Base-by-base conservation (phyloP, 2,888 invertebrate species). In the Aricia artaxerxes region DNA sequence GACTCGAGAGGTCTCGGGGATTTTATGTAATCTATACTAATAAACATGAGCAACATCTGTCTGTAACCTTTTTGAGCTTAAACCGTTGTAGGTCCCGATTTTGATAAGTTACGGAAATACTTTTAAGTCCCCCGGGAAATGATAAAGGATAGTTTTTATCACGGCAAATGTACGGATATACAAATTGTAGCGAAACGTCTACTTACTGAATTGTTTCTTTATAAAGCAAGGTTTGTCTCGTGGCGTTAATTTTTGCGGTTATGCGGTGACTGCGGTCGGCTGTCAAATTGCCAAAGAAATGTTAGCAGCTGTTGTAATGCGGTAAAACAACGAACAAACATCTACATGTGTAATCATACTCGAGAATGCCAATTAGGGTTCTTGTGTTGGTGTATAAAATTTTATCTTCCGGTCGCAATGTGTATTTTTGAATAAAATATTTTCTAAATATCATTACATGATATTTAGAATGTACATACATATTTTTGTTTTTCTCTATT, bases 211-310 rank as follows among this genome's bases (percentile, higher is more conserved):
- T 35, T 69, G 69, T 69, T 69, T 31, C 64, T 69, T 69, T 69
- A 16, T 38, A 69, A 35, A 35, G 11, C 24, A 73, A 73, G 44
- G 73, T 9, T 44, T 44, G 16, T 73, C n/a, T 73, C 44, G 73
- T 73, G 40, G 73, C 73, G 44, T 44, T 73, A 73, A 73, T 44
- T 24, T 73, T 1, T 73, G 44, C 40, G 44, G 44, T 40, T 73
- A 9, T 73, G 73, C 24, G 73, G 44, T 38, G n/a, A 44, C 44
- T 73, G 73, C 73, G 73, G 73, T 73, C 44, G n/a, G 40, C 73
- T 73, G 73, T 73, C 73, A 73, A 73, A 73, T 44, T 73, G 73
- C 73, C 73, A 73, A 73, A 73, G 73, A 73, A 73, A 73, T 73
- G 73, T 73, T 73, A 44, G 73, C 73, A 73, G 73, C 73, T 73